Percentiles rank a stretch among this genome's conserved stretches.
Conservation (phyloP, 2,113 vertebrate genomes). For the Colaptes auratus region DNA sequence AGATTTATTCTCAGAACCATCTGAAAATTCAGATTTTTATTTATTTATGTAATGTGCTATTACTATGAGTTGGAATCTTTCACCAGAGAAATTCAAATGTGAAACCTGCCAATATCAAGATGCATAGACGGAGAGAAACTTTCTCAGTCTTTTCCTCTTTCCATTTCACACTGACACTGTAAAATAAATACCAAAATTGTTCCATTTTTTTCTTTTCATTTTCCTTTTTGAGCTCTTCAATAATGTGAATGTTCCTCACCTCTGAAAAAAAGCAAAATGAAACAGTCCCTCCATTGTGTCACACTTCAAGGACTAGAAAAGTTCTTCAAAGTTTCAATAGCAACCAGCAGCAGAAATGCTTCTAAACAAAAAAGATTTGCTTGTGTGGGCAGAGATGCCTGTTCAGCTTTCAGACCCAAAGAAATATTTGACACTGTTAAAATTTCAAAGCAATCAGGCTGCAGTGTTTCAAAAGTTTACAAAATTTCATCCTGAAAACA, state of each 20-base stretch:
- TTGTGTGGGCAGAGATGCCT: slow-evolving; percentile 9
- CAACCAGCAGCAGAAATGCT: background rate
- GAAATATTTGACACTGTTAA: slow-evolving; percentile 7
- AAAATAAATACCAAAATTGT: background rate
- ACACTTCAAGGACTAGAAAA: background rate
- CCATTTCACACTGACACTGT: background rate
- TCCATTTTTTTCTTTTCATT: background rate
- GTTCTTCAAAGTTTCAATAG: background rate
- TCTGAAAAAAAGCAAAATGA: background rate
- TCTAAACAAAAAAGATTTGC: background rate
- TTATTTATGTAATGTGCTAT: background rate
- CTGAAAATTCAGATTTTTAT: background rate
- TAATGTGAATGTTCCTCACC: background rate
- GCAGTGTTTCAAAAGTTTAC: background rate
- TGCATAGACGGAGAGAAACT: background rate
- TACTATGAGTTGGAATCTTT: background rate
- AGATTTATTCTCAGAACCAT: background rate
- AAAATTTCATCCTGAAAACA: background rate
- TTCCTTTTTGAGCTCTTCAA: background rate
- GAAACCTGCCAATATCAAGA: background rate
- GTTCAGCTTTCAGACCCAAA: background rate
- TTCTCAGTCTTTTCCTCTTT: background rate
- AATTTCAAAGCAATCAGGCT: background rate
- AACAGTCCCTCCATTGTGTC: background rate
- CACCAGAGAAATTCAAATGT: background rate